A percentile compares a stretch with the other conserved stretches of the same genome.
Conservation (phyloP, 1,140 invertebrate genomes). For the Aplysia californica region DNA sequence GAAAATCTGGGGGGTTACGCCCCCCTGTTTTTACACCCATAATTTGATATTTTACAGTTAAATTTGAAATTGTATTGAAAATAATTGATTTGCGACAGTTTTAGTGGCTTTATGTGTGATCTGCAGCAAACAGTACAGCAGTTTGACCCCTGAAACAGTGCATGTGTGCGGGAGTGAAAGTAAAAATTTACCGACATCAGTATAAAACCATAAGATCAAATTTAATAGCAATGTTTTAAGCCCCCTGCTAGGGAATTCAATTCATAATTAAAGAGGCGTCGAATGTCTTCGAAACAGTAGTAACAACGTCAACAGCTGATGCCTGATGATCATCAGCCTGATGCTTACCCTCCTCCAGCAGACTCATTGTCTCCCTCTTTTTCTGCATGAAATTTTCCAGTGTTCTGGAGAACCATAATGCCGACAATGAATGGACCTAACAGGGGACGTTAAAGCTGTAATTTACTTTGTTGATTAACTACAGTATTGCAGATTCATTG, state of each 20-base stretch:
- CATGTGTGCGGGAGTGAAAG: too few species aligned
- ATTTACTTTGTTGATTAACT: not conserved
- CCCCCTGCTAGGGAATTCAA: not conserved
- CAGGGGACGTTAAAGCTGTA: not conserved
- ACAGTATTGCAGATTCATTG: not conserved
- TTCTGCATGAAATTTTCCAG: constrained; percentile 54
- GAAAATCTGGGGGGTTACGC: too few species aligned
- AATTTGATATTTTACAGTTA: too few species aligned
- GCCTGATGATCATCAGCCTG: not conserved
- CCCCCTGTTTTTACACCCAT: too few species aligned
- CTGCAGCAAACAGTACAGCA: too few species aligned
- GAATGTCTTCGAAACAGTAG: not conserved
- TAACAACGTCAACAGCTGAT: not conserved
- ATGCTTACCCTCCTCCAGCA: not conserved
- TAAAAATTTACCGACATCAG: not conserved
- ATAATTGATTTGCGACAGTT: too few species aligned
- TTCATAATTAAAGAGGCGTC: not conserved
- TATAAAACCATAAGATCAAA: not conserved
- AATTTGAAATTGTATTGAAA: too few species aligned
- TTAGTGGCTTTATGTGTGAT: too few species aligned
- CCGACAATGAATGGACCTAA: not conserved
- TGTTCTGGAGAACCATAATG: constrained; percentile 59
- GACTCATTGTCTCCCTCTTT: constrained; percentile 26
- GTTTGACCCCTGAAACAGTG: too few species aligned
- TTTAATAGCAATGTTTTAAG: not conserved